Evolutionary conservation across 2,888 invertebrate genomes (phyloP).

Genomic region (Melinopterus prodromus): DNA sequence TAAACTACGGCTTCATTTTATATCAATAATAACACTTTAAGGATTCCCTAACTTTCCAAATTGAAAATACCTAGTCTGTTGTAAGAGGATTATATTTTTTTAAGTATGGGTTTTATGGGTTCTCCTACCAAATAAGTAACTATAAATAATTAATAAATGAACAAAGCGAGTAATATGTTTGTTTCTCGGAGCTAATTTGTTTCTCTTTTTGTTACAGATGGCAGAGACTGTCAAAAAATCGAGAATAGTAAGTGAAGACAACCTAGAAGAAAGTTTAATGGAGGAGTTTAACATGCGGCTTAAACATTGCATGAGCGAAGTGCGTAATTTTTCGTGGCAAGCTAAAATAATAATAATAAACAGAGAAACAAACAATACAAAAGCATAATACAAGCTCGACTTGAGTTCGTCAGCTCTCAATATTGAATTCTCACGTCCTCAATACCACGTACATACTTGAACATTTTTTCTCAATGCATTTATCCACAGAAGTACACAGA

Average conservation of each 20-base stretch:
- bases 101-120: no score
- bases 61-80: no score
- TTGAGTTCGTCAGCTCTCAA: not conserved
- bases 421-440: not conserved
- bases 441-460: no score
- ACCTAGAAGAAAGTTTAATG: slow-evolving; percentile 59
- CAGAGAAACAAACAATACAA: no score
- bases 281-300: slow-evolving; percentile 61
- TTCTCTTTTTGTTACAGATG: slow-evolving; percentile 54
- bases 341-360: not conserved
- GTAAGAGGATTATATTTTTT: no score
- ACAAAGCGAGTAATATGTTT: not conserved
- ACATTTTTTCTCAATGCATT: no score
- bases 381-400: not conserved
- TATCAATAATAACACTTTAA: no score
- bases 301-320: slow-evolving; percentile 61
- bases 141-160: no score
- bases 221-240: slow-evolving; percentile 61
- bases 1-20: no score
- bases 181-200: slow-evolving; percentile 18
- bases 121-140: no score
- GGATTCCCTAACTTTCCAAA: no score
- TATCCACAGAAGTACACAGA: no score
- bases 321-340: slow-evolving; percentile 48
- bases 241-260: slow-evolving; percentile 60